phyloP scores from a whole-genome alignment of 2,113 vertebrate genomes.

The Porphyrio hochstetteri region DNA sequence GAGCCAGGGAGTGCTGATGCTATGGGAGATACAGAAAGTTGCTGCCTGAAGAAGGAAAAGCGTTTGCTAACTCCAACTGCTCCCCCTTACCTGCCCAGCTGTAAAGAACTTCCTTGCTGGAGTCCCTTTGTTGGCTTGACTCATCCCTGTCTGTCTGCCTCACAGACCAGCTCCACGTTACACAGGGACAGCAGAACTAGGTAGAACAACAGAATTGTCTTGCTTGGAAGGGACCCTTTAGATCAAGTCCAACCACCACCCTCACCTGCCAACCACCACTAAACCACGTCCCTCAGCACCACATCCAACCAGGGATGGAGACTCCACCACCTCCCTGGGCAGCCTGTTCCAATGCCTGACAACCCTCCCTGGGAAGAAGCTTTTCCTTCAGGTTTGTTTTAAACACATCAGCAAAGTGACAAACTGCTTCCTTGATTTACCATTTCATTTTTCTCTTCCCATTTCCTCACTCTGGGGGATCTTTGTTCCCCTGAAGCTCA shows the following conservation, averaged over 20 bases:
- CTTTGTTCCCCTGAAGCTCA: neutral
- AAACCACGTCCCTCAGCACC: no score
- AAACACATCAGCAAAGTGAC: neutral
- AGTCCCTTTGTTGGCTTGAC: neutral
- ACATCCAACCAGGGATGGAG: no score
- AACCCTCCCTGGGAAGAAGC: no score
- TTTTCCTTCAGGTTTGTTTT: neutral
- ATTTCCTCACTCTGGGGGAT: neutral
- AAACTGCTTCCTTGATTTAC: neutral
- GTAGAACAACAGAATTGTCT: neutral
- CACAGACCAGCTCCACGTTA: neutral
- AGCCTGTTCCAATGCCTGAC: no score
- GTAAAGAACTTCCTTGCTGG: neutral
- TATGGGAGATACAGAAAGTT: neutral
- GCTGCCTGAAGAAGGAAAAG: neutral
- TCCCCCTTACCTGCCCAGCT: neutral
- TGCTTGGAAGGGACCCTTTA: no score
- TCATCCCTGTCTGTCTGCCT: neutral
- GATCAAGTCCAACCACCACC: no score
- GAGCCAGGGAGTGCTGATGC: neutral
- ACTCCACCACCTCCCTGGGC: no score
- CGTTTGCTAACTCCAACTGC: neutral
- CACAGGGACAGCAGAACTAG: neutral
- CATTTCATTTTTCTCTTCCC: neutral
- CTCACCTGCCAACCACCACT: no score